phyloP scores from a whole-genome alignment of 2,888 invertebrate species.

The Cabera pusaria region DNA sequence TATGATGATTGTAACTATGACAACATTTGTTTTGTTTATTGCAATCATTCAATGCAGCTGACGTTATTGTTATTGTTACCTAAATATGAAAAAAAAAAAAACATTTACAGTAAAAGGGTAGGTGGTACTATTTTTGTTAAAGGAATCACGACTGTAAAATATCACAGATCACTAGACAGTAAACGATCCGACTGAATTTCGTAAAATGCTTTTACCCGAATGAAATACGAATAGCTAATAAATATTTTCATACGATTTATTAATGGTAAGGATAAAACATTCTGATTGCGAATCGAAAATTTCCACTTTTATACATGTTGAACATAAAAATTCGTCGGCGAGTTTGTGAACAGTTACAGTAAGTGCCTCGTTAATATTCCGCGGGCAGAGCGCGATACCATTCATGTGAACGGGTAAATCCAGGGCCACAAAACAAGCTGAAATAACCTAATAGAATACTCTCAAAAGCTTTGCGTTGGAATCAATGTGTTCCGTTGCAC shows the following conservation, averaged over 20 bases:
- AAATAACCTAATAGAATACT: conserved; percentile 21
- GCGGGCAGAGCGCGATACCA: conserved; percentile 50
- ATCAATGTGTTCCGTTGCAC: conserved; percentile 2
- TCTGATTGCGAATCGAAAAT: conserved; percentile 40
- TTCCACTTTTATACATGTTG: conserved; percentile 41
- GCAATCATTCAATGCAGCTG: too few relatives aligned
- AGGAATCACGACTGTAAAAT: too few relatives aligned
- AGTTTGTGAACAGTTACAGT: conserved; percentile 53
- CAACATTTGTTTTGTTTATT: too few relatives aligned
- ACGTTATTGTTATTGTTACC: too few relatives aligned
- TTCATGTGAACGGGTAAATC: conserved; percentile 51
- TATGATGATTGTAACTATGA: too few relatives aligned
- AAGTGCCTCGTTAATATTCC: conserved; percentile 63
- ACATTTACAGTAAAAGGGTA: too few relatives aligned
- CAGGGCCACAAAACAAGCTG: conserved; percentile 39
- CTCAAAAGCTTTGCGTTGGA: conserved; percentile 10
- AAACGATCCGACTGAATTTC: conserved; percentile 16
- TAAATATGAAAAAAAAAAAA: too few relatives aligned
- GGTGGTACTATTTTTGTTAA: too few relatives aligned
- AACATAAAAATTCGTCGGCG: conserved; percentile 46
- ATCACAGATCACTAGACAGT: not conserved
- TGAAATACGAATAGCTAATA: conserved; percentile 29
- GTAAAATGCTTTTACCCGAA: conserved; percentile 27
- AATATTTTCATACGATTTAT: conserved; percentile 30
- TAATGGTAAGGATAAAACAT: conserved; percentile 35